Evolutionary conservation across 2,113 vertebrate species (phyloP).

Genomic region (Hipposideros armiger): DNA sequence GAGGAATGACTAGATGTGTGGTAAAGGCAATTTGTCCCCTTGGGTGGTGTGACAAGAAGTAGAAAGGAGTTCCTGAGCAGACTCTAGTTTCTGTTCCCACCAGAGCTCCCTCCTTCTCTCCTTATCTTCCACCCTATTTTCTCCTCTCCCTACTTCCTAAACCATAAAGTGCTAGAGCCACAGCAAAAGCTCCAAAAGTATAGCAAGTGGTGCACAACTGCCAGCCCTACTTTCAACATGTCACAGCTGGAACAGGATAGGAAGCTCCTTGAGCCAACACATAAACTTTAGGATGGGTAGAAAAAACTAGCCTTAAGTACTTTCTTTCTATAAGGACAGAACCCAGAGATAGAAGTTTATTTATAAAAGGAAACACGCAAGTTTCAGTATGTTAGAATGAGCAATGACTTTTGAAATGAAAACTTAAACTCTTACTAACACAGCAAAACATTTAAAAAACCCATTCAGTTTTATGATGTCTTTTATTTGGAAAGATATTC

Average conservation of each 20-base stretch:
- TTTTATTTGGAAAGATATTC: slow-evolving; percentile 44
- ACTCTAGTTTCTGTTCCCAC: not conserved
- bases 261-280: slow-evolving; percentile 57
- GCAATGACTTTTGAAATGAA: slow-evolving; percentile 60
- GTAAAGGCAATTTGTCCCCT: not conserved
- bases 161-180: not conserved
- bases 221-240: slow-evolving; percentile 44
- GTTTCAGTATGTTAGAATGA: slow-evolving; percentile 62
- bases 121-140: not conserved
- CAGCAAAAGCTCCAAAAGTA: not conserved
- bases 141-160: slow-evolving; percentile 1
- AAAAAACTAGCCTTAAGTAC: slow-evolving; percentile 12
- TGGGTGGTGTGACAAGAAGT: not conserved
- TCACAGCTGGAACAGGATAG: slow-evolving; percentile 63
- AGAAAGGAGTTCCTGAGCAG: not conserved
- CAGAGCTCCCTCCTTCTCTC: not conserved
- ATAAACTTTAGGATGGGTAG: slow-evolving; percentile 50
- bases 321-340: slow-evolving; percentile 49
- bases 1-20: not conserved
- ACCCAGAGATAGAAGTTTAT: slow-evolving; percentile 35
- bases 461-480: slow-evolving; percentile 7
- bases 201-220: not conserved
- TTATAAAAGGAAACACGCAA: slow-evolving; percentile 55
- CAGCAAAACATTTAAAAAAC: not conserved
- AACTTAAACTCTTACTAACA: slow-evolving; percentile 58